These are phyloP conservation scores for Pangasius larnaudii DNA, from an alignment of 2,797 vertebrate genomes.

Conservation along the genomic window DNA sequence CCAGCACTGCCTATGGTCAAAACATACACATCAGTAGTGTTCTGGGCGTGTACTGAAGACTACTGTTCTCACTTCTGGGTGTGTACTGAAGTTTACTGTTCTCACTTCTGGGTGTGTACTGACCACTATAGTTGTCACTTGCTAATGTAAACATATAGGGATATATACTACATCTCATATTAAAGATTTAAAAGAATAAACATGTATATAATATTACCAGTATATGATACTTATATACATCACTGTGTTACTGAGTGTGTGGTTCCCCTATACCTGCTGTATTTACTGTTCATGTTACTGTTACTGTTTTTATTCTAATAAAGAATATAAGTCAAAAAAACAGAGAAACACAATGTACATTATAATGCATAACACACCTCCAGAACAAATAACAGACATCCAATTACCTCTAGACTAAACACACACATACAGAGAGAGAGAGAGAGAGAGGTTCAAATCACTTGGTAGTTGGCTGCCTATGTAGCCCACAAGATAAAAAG, in stretches of 20 bases:
- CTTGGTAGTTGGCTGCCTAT: background rate
- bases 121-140: background rate
- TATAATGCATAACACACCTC: background rate
- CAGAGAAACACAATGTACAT: background rate
- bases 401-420: no score
- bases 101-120: background rate
- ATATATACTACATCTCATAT: background rate
- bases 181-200: background rate
- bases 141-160: background rate
- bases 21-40: no score
- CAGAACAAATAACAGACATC: background rate
- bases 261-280: background rate
- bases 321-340: background rate
- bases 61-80: background rate
- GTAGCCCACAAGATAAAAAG: no score
- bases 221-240: background rate
- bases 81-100: background rate
- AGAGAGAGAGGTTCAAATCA: background rate
- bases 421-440: no score
- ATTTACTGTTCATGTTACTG: background rate
- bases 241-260: background rate
- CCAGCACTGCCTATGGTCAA: no score
- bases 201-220: background rate
- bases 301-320: background rate
- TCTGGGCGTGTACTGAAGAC: background rate